phyloP scores from a whole-genome alignment of 2,113 vertebrate genomes.

The Mesitornis unicolor region DNA sequence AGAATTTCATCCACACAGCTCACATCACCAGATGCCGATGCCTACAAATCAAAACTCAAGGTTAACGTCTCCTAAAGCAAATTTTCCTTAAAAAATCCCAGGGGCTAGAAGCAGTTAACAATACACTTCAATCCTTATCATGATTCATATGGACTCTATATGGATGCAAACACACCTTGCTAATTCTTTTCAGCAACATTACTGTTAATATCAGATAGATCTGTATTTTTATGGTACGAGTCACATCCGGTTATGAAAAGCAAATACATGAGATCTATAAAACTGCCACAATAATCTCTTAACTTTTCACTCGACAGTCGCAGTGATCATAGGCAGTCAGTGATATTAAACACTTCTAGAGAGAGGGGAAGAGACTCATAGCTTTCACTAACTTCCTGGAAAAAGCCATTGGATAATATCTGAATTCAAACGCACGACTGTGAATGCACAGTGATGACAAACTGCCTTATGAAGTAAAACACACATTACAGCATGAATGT shows the following conservation, averaged over 20 bases:
- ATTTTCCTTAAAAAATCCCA: background rate
- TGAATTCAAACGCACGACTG: background rate
- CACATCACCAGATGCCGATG: constrained; percentile 87
- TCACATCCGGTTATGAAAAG: constrained; percentile 3
- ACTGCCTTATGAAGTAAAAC: background rate
- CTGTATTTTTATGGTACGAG: background rate
- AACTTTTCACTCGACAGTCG: background rate
- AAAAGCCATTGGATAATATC: background rate
- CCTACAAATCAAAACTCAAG: constrained; percentile 74
- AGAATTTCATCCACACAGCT: constrained; percentile 98
- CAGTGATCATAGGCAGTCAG: background rate
- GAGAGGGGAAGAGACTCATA: background rate
- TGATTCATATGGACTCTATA: background rate
- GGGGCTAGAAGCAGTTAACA: background rate
- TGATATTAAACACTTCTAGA: background rate
- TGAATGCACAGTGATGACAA: background rate
- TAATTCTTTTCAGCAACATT: background rate
- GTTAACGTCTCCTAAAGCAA: background rate
- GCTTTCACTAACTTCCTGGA: background rate
- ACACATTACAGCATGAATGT: background rate
- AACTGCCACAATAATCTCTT: background rate
- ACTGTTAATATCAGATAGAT: background rate
- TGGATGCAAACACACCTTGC: background rate
- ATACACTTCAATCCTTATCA: background rate
- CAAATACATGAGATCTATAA: background rate